Base-by-base conservation (phyloP, 1,140 invertebrate species). In the Piezodorus guildinii region DNA sequence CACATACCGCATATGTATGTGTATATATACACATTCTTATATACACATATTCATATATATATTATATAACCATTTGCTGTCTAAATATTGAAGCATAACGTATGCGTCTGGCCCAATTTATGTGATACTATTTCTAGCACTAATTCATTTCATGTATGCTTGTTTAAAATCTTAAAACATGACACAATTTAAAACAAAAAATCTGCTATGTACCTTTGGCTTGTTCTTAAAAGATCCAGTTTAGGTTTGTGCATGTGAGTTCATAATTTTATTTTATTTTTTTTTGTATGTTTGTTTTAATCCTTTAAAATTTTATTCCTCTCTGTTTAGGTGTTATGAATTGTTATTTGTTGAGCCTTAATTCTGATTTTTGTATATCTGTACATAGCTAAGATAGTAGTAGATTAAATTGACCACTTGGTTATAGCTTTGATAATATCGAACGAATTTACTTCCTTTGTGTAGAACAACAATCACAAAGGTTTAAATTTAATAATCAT, bases 61-160 rank as follows among this genome's bases (percentile, higher is more conserved):
- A 30, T 9, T n/a, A n/a, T n/a, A n/a, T 39, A 39, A 39, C 34
- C 34, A 49, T 49, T 9, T 49, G 46, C 46, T 49, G 46, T 19
- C 46, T 15, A 49, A 49, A 21, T 17, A 49, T n/a, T 49, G 46
- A 19, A 17, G 46, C 34, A 39, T 39, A 39, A 39, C 34, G 12
- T 39, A 39, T 39, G 34, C 46, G 17, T n/a, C 46, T 49, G 46
- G 46, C 46, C 46, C 46, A 49, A 49, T n/a, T 19, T 19, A 49
- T 49, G 46, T 49, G 46, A 49, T 49, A 49, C n/a, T 49, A 19
- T 49, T 49, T 49, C 46, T 49, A 49, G 46, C 21, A 49, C 46
- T 49, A 49, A 49, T 49, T 49, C 46, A 49, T 49, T 19, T 21
- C 3, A 21, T 49, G 46, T 17, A 49, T 49, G 46, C 21, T 49